Base-by-base conservation (phyloP, 1,140 invertebrate species). In the Cydia splendana region DNA sequence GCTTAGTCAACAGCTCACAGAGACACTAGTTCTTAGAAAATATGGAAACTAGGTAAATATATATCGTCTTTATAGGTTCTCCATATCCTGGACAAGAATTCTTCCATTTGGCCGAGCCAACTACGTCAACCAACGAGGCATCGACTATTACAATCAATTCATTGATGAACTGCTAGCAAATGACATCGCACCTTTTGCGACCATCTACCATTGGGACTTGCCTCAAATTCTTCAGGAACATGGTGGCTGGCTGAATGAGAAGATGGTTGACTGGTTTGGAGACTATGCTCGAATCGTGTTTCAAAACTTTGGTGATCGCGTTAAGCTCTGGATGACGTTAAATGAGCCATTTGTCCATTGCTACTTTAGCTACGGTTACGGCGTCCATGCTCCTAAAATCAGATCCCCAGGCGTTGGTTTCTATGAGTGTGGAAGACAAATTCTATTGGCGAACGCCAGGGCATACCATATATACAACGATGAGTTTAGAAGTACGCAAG, bases 391-490 rank as follows among this genome's bases (percentile, higher is more conserved):
- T 81, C 86, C 91, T 65, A 87, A 88, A 2, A 81, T 93, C 5
- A 87, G 90, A 76, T 82, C 83, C 4, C 73, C 78, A 4, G 90
- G 90, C 5, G 77, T 93, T 2, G 94, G 86, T 0, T 90, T 93
- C 76, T 95, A 94, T 78, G 28, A 94, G 15, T 94, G 94, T 67
- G 88, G 81, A 1, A 89, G 65, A 79, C 94, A 94, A 81, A 45
- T 95, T 3, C 77, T 95, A 0, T 86, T 94, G 79, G 94, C 95
- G 0, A 95, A 96, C 83, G 95, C 95, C 4, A 94, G 91, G 84
- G 94, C 93, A 2, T 95, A 94, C 79, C 93, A 94, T 79, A 88
- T 96, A 75, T 96, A 96, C 81, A 88, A 96, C 75, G 83, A 94
- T 2, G 88, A 95, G 67, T 96, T 95, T 84, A 93, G 94, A 80